A percentile compares a stretch with the other conserved stretches of the same genome.
phyloP scores from a whole-genome alignment of 2,113 vertebrate genomes.

The Lontra canadensis region DNA sequence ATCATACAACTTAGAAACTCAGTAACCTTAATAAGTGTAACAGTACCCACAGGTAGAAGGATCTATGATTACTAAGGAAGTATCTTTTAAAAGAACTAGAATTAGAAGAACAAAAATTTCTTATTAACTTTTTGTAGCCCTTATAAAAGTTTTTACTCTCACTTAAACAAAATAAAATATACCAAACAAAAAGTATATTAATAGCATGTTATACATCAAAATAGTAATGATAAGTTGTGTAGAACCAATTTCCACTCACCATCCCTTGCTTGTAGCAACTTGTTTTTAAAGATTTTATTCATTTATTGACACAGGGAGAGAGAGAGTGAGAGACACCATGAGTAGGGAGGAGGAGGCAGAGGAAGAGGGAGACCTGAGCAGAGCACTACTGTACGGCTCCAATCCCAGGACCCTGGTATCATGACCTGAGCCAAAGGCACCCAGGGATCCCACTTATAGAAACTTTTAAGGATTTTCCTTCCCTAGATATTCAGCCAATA shows the following conservation, averaged over 20 bases:
- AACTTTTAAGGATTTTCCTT: conserved; percentile 21
- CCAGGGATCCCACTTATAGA: neutral
- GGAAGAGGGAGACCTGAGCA: neutral
- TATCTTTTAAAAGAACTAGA: neutral
- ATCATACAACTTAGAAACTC: conserved; percentile 23
- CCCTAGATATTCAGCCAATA: neutral
- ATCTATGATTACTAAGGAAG: conserved; percentile 29
- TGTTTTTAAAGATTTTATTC: too few relatives aligned
- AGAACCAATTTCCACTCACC: conserved; percentile 28
- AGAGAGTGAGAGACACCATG: too few relatives aligned
- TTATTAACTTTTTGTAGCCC: neutral
- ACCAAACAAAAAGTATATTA: conserved; percentile 34
- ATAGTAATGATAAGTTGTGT: neutral
- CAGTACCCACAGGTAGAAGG: neutral
- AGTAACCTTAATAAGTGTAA: neutral
- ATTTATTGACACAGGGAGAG: too few relatives aligned
- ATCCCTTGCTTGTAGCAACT: neutral
- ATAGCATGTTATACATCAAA: conserved; percentile 7
- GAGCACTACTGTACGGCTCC: too few relatives aligned
- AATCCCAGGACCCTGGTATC: too few relatives aligned
- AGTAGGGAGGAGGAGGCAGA: too few relatives aligned
- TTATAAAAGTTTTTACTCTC: conserved; percentile 32
- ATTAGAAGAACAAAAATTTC: conserved; percentile 23
- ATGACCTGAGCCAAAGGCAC: too few relatives aligned
- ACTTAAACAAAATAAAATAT: conserved; percentile 36